Base-by-base conservation (phyloP, 1,140 invertebrate species). In the Lepidostoma basale region DNA sequence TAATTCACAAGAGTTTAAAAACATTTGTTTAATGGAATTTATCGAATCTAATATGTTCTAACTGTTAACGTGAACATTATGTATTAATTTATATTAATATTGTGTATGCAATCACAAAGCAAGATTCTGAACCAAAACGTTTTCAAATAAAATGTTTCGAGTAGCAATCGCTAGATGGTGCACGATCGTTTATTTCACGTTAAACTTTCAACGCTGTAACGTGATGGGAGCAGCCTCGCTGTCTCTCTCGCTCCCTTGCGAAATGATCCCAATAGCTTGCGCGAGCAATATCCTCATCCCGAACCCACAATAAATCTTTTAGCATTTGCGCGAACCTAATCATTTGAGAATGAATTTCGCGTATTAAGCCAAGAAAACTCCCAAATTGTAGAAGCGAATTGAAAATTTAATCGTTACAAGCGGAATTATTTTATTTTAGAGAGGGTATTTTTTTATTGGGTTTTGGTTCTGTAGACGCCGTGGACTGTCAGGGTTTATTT, bases 141-240 rank as follows among this genome's bases (percentile, higher is more conserved):
- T n/a, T 36, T 36, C 33, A 8, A 5, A 56, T 30, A 52, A 49
- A 65, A 10, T 52, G 30, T 18, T 65, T 65, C 28, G 10, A 54
- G 12, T 14, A 14, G 52, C 28, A 9, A 18, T 47, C 47, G 62
- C n/a, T 39, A 65, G 62, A 65, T 47, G 44, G 5, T 26, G 12
- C 62, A 9, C 6, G 23, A 10, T 12, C n/a, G 22, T 62, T 62
- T 62, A 45, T 47, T 62, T 30, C 12, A 44, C 12, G 18, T 44
- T 14, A 33, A 25, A 8, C 39, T 30, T 12, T 30, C 26, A 45
- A 10, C 16, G 22, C 22, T 40, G 23, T n/a, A 40, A 14, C 5
- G 33, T 33, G 20, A 16, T 12, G 8, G n/a, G 56, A 59, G 22
- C 30, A 40, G 1, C 9, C 33, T 20, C 5, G 56, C 20, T 14